Conservation (phyloP, 2,888 invertebrate genomes). For the Patella ulyssiponensis region DNA sequence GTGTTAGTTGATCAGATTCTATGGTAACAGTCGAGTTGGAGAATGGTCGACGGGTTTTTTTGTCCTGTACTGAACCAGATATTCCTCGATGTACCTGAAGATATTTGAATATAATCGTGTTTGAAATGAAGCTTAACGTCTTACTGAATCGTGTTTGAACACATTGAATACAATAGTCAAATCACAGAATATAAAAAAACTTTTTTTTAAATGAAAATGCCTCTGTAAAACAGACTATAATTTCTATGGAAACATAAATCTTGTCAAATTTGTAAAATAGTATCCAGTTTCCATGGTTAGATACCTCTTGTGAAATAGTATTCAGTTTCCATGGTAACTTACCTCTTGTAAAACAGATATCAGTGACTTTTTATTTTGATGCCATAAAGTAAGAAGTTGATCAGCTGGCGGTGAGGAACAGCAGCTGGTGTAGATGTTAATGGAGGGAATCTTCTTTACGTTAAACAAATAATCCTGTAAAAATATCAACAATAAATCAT, state of each 20-base stretch:
- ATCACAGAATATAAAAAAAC: too few relatives aligned
- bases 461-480: conserved; percentile 54
- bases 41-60: conserved; percentile 39
- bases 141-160: too few relatives aligned
- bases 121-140: too few relatives aligned
- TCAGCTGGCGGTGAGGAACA: conserved; percentile 53
- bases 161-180: too few relatives aligned
- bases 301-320: too few relatives aligned
- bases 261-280: too few relatives aligned
- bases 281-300: too few relatives aligned
- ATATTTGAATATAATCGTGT: too few relatives aligned
- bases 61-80: conserved; percentile 53
- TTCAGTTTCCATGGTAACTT: conserved; percentile 4
- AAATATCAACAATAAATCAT: background rate
- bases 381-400: conserved; percentile 51
- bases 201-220: too few relatives aligned
- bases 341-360: conserved; percentile 57
- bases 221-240: too few relatives aligned
- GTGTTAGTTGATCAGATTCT: conserved; percentile 38
- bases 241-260: too few relatives aligned
- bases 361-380: conserved; percentile 48
- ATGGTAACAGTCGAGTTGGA: conserved; percentile 45
- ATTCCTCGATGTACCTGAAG: conserved; percentile 54
- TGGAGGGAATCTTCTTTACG: conserved; percentile 44
- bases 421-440: conserved; percentile 59